These are phyloP conservation scores for Drosophila erecta DNA, from an alignment of 1,140 invertebrate genomes.

Conservation along the genomic window DNA sequence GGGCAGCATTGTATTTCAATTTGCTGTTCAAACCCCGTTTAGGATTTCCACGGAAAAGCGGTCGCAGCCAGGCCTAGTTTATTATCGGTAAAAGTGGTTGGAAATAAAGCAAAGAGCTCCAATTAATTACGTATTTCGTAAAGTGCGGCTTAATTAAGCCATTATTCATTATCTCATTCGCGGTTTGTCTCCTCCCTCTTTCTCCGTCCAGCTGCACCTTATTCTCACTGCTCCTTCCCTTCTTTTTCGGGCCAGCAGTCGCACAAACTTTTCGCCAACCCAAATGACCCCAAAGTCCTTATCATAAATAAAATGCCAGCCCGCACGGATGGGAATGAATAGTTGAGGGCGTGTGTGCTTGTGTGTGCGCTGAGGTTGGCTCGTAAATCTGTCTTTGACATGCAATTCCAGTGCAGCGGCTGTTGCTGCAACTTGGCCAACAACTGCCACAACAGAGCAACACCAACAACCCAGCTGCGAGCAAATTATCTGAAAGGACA, in stretches of 20 bases:
- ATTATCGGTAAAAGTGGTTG: constrained; percentile 20
- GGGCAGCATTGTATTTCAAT: constrained; percentile 53
- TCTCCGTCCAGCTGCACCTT: constrained; percentile 38
- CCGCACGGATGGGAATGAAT: constrained; percentile 1
- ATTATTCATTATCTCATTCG: constrained; percentile 78
- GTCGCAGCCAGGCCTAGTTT: constrained; percentile 24
- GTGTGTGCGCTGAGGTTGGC: constrained; percentile 35
- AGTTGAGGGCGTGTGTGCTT: background rate
- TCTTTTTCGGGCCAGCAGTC: constrained; percentile 22
- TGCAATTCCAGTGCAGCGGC: constrained; percentile 79
- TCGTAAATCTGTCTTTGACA: constrained; percentile 83
- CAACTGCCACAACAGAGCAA: constrained; percentile 33
- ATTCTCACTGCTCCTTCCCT: constrained; percentile 19
- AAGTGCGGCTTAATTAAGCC: constrained; percentile 76
- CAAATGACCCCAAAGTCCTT: constrained; percentile 43
- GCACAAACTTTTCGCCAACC: constrained; percentile 50
- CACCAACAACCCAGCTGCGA: constrained; percentile 24
- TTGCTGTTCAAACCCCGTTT: constrained; percentile 24
- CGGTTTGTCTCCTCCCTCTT: background rate
- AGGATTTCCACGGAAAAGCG: constrained; percentile 31
- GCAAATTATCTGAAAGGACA: constrained; percentile 71
- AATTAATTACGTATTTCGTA: constrained; percentile 80
- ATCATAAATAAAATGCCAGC: constrained; percentile 72
- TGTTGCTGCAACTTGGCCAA: constrained; percentile 70
- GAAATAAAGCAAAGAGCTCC: constrained; percentile 20